Percentiles rank a stretch among this genome's conserved stretches.
Conservation (phyloP, 1,140 invertebrate genomes). For the Acromyrmex echinatior region DNA sequence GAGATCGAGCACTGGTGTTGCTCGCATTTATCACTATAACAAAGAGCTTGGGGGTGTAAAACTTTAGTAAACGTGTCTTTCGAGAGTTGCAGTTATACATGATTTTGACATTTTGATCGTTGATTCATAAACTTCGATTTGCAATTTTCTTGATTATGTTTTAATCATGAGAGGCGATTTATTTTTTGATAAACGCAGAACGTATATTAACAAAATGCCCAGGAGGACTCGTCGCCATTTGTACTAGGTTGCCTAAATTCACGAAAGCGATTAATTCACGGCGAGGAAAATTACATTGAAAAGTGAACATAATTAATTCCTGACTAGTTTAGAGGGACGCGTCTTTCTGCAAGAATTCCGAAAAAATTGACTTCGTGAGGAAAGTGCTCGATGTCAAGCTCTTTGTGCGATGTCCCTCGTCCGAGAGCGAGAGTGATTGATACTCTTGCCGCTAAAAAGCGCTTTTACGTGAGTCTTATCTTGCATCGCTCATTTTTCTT, state of each 20-base stretch:
- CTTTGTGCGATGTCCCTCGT: slow-evolving; percentile 30
- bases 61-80: slow-evolving; percentile 38
- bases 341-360: slow-evolving; percentile 40
- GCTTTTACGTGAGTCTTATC: slow-evolving; percentile 43
- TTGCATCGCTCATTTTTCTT: slow-evolving; percentile 38
- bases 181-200: slow-evolving; percentile 12
- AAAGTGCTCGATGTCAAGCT: neutral
- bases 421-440: slow-evolving; percentile 52
- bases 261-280: slow-evolving; percentile 39
- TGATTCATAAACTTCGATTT: neutral
- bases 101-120: neutral
- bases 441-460: slow-evolving; percentile 22
- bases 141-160: neutral
- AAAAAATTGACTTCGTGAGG: slow-evolving; percentile 20
- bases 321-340: neutral
- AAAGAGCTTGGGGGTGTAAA: slow-evolving; percentile 66
- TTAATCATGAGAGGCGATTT: neutral
- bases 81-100: slow-evolving; percentile 33
- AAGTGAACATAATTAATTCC: slow-evolving; percentile 52
- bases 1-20: slow-evolving; percentile 72
- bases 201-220: slow-evolving; percentile 11
- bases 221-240: slow-evolving; percentile 14
- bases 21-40: slow-evolving; percentile 79
- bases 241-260: slow-evolving; percentile 2
- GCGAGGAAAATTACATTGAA: slow-evolving; percentile 43